phyloP scores from a whole-genome alignment of 2,888 invertebrate species.

The Neoscelio sp. region DNA sequence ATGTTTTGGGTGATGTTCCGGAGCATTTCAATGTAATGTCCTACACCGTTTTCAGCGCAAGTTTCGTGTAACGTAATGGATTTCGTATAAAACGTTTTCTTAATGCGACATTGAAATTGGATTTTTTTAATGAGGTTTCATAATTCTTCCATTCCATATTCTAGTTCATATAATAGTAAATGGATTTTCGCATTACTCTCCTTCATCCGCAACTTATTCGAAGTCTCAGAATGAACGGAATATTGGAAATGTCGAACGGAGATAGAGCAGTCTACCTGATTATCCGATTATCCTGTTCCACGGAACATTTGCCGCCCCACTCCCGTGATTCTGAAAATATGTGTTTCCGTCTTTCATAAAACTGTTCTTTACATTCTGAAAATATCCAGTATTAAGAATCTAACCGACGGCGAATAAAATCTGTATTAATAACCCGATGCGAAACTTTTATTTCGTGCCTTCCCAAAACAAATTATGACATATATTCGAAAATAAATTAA shows the following conservation, averaged over 20 bases:
- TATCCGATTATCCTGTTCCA: slow-evolving; percentile 81
- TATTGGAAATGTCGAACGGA: slow-evolving; percentile 79
- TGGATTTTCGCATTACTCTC: slow-evolving; percentile 62
- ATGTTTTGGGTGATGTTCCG: slow-evolving; percentile 22
- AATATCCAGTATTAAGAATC: slow-evolving; percentile 4
- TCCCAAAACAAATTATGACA: neutral
- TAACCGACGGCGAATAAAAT: slow-evolving; percentile 8
- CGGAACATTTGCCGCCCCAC: slow-evolving; percentile 80
- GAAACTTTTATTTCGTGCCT: neutral
- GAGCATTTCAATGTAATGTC: slow-evolving; percentile 12
- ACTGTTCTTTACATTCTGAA: slow-evolving; percentile 31
- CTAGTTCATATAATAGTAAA: slow-evolving; percentile 63
- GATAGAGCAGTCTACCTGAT: slow-evolving; percentile 81
- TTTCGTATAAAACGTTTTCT: slow-evolving; percentile 47
- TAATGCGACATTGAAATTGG: slow-evolving; percentile 57
- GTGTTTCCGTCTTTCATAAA: slow-evolving; percentile 63
- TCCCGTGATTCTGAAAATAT: slow-evolving; percentile 70
- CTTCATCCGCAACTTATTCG: slow-evolving; percentile 68
- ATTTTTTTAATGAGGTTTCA: slow-evolving; percentile 63
- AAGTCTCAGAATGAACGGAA: slow-evolving; percentile 74
- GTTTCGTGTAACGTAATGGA: slow-evolving; percentile 19
- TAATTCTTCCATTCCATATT: slow-evolving; percentile 64
- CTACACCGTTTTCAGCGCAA: slow-evolving; percentile 22
- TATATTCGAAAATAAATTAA: slow-evolving; percentile 7
- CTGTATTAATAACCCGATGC: slow-evolving; percentile 7